These are phyloP conservation scores for Mastigias papua DNA, from an alignment of 30 jellyfish, hydroid and myxozoan species.

Conservation along the genomic window DNA sequence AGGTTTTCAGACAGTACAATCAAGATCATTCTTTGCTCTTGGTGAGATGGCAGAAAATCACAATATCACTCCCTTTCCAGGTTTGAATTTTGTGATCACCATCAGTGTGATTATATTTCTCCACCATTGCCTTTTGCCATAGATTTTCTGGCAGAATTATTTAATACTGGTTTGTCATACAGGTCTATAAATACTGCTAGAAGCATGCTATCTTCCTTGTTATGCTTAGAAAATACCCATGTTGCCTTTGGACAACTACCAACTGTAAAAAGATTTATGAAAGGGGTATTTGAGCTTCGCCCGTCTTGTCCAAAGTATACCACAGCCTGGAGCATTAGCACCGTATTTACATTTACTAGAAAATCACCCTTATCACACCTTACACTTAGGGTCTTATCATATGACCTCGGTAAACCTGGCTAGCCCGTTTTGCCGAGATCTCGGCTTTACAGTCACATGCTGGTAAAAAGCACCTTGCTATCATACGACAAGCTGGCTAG, in stretches of 20 bases:
- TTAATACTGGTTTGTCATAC: conserved; percentile 10
- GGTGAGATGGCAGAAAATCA: conserved; percentile 12
- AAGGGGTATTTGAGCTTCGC: background rate
- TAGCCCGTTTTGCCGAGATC: conserved; percentile 46
- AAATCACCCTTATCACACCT: background rate
- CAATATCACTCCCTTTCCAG: background rate
- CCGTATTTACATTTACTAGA: conserved; percentile 9
- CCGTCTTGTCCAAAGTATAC: background rate
- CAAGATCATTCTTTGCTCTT: background rate
- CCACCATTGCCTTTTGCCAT: background rate
- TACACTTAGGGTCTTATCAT: conserved; percentile 25
- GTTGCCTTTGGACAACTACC: conserved; percentile 4
- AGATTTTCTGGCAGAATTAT: conserved; percentile 4
- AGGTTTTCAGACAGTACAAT: background rate
- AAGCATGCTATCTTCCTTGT: conserved; percentile 8
- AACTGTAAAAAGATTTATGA: conserved; percentile 1
- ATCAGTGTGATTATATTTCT: background rate
- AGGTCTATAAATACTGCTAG: conserved; percentile 20
- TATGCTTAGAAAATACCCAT: background rate
- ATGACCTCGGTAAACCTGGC: conserved; percentile 31
- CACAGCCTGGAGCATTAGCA: background rate
- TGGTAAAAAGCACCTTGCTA: background rate
- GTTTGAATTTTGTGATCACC: conserved; percentile 14
- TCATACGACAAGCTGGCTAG: conserved; percentile 35
- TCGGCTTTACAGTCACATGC: background rate